Percentiles rank a stretch among this genome's conserved stretches.
These are phyloP conservation scores for Villa cingulata DNA, from an alignment of 2,888 invertebrate species.

Conservation along the genomic window DNA sequence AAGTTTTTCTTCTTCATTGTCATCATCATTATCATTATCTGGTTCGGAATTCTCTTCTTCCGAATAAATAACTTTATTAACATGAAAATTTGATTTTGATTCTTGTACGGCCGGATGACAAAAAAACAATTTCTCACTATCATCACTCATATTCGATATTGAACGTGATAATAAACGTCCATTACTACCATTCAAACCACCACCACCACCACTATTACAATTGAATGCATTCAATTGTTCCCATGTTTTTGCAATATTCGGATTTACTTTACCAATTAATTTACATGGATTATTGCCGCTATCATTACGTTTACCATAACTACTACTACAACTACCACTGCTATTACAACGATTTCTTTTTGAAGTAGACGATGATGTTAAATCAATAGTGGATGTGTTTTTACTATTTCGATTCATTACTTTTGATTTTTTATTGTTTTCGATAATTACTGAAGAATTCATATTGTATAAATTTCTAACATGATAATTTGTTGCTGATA, in stretches of 20 bases:
- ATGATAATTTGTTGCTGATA: neutral
- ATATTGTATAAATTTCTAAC: neutral
- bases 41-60: slow-evolving; percentile 5
- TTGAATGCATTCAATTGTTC: slow-evolving; percentile 13
- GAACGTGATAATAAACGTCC: slow-evolving; percentile 1
- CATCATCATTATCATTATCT: neutral
- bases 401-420: neutral
- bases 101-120: slow-evolving; percentile 9
- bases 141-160: slow-evolving; percentile 12
- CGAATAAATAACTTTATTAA: slow-evolving; percentile 14
- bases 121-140: slow-evolving; percentile 12
- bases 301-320: too few species aligned
- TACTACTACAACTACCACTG: neutral
- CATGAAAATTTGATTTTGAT: slow-evolving; percentile 12
- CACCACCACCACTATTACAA: neutral
- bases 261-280: slow-evolving; percentile 16
- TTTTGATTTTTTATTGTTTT: too few species aligned
- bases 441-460: too few species aligned
- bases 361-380: neutral
- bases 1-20: neutral
- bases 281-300: slow-evolving; percentile 9
- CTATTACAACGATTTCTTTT: neutral
- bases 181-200: neutral
- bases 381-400: neutral
- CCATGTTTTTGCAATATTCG: slow-evolving; percentile 16